A percentile compares a stretch with the other conserved stretches of the same genome.
Conservation (phyloP, 2,797 vertebrate genomes). For the Anomalospiza imberbis region DNA sequence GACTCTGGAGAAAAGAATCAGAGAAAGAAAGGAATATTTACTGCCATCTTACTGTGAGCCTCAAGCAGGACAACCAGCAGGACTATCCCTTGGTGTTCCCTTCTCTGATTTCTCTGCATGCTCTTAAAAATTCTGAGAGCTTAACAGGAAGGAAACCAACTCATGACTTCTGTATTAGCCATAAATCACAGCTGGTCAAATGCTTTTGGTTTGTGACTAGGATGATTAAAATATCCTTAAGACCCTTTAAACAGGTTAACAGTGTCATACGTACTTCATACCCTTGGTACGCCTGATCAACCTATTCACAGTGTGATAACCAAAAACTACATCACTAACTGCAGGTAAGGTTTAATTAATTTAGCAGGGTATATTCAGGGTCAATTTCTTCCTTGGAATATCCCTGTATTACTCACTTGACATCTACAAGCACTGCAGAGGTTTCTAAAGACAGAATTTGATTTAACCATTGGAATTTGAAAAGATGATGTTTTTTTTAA, state of each 20-base stretch:
- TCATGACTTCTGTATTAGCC: neutral
- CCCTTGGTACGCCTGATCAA: neutral
- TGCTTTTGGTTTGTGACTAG: neutral
- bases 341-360: neutral
- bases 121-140: neutral
- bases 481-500: neutral
- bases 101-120: neutral
- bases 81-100: neutral
- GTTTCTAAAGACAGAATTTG: neutral
- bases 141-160: neutral
- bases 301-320: neutral
- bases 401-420: neutral
- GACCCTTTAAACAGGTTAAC: neutral
- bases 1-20: conserved; percentile 45
- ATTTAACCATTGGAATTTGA: neutral
- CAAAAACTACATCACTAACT: neutral
- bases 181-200: neutral
- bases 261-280: neutral
- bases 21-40: neutral
- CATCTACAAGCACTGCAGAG: neutral
- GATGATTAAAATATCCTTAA: neutral
- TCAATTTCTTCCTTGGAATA: neutral
- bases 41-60: neutral
- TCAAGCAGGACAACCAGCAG: neutral
- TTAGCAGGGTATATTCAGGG: neutral